Evolutionary conservation across 2,888 invertebrate genomes (phyloP), one percentile per base, ranked within the genome.

Genomic region (Ormia ochracea): DNA sequence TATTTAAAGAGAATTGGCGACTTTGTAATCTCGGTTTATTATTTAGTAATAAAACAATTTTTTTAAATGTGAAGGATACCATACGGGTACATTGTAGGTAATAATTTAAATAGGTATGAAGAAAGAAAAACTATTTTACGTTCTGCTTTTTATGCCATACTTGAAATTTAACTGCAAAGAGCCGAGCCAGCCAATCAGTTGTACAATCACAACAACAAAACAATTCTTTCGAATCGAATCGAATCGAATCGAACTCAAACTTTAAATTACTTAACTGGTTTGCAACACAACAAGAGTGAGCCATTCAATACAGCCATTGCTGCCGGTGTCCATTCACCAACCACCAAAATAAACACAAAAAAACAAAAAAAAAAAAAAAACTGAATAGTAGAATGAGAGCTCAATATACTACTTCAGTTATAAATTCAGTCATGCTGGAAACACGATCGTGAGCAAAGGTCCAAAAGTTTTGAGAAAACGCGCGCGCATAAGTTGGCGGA

Each of bases 381-480:
- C n/a, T n/a, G n/a, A n/a, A n/a, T 19, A 45, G 9, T 4, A 59
- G 36, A 70, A 68, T 33, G 31, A 36, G 48, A 48, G 69, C 59
- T 50, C 28, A n/a, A n/a, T n/a, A 50, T 31, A 59, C 48, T 59
- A 63, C 56, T 73, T 73, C 61, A 52, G 31, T 52, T 31, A 54
- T 17, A 73, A 61, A 56, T 63, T 78, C 56, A 78, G 79, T 80
- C 59, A 80, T 79, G 72, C 73, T 76, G 66, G 72, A 80, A 79
- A 75, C 75, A 76, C 80, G 80, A 80, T 80, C 80, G 80, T 75
- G 80, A 68, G 72, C 76, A 72, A 72, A 75, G 65, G 61, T 66
- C 54, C 19, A 17, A 54, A 68, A 58, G 23, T 50, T 36, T 21
- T 28, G 3, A 10, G 21, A 43, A 43, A 23, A 41, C 56, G 36